phyloP scores from a whole-genome alignment of 2,113 vertebrate species.

The Apteryx owenii region DNA sequence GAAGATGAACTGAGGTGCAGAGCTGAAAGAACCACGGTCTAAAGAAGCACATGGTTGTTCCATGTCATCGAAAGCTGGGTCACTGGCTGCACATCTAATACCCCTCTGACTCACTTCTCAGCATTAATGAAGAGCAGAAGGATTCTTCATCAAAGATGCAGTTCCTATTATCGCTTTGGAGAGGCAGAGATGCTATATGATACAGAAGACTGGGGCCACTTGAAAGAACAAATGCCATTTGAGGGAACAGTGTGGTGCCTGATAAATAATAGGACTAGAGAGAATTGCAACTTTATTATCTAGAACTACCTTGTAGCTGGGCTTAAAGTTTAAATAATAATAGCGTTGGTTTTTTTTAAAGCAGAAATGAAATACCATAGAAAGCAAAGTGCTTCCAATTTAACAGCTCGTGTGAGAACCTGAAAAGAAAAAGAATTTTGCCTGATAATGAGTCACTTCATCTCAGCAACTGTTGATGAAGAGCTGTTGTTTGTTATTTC shows the following conservation, averaged over 20 bases:
- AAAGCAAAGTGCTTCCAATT: constrained; percentile 20
- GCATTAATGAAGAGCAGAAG: background rate
- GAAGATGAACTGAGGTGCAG: background rate
- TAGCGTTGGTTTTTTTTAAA: too few relatives aligned
- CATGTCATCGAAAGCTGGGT: background rate
- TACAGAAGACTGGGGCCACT: background rate
- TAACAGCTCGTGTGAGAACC: background rate
- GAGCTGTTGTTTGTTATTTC: background rate
- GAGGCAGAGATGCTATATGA: background rate
- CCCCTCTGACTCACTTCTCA: background rate
- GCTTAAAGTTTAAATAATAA: background rate
- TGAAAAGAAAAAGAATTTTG: background rate
- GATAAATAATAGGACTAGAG: background rate
- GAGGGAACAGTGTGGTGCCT: background rate
- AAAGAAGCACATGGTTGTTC: background rate
- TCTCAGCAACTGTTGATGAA: background rate
- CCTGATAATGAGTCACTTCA: background rate
- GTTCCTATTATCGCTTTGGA: background rate
- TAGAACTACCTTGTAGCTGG: background rate
- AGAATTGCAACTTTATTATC: background rate
- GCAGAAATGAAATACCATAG: background rate
- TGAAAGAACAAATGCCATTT: background rate
- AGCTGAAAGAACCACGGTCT: background rate
- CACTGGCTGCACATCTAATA: background rate
- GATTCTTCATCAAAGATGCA: background rate